Conservation (phyloP, 2,113 vertebrate genomes). For the Pao palembangensis region DNA sequence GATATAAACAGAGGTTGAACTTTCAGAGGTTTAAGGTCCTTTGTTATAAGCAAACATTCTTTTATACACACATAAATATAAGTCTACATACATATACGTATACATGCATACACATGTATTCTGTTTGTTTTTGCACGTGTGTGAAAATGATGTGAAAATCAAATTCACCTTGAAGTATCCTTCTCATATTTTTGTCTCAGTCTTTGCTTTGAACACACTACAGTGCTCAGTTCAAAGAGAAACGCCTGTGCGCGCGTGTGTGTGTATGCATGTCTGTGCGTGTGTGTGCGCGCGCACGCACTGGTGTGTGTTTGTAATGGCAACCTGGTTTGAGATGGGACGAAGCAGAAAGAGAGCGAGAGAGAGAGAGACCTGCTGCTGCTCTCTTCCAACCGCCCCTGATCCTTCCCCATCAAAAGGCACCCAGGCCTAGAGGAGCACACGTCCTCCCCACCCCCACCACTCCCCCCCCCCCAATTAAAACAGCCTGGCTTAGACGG, state of each 20-base stretch:
- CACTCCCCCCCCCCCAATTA: slow-evolving; percentile 51
- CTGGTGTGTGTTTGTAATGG: slow-evolving; percentile 50
- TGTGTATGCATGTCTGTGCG: slow-evolving; percentile 17
- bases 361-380: slow-evolving; percentile 26
- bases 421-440: slow-evolving; percentile 64
- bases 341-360: slow-evolving; percentile 32
- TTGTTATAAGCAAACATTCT: background rate
- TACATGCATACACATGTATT: background rate
- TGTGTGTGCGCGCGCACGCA: background rate
- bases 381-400: slow-evolving; percentile 50
- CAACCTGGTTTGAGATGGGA: slow-evolving; percentile 54
- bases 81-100: background rate
- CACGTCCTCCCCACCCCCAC: slow-evolving; percentile 51
- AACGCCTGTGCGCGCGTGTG: slow-evolving; percentile 53
- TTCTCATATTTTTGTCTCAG: slow-evolving; percentile 66
- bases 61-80: background rate
- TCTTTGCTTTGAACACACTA: slow-evolving; percentile 75
- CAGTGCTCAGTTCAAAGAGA: slow-evolving; percentile 75
- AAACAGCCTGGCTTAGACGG: slow-evolving; percentile 58
- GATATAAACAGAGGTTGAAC: slow-evolving; percentile 34
- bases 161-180: slow-evolving; percentile 81
- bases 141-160: slow-evolving; percentile 78
- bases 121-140: background rate
- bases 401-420: slow-evolving; percentile 65
- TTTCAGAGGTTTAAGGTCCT: no score